phyloP scores from a whole-genome alignment of 2,888 invertebrate genomes.

The Corythucha ciliata region DNA sequence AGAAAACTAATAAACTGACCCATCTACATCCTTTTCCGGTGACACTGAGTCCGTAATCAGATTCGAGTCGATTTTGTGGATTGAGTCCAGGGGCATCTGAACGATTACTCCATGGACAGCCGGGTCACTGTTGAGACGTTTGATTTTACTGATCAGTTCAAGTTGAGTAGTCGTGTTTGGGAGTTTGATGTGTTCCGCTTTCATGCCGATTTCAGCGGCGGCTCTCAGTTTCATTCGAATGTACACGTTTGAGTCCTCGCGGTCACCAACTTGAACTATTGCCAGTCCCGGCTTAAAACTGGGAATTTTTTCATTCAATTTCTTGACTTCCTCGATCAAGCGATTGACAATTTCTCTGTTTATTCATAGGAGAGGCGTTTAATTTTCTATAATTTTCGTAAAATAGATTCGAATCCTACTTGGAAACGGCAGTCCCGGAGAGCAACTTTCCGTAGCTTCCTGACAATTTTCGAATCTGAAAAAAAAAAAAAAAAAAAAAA shows the following conservation, averaged over 20 bases:
- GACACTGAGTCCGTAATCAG: slow-evolving; percentile 78
- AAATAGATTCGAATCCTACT: slow-evolving; percentile 1
- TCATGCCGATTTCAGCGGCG: slow-evolving; percentile 81
- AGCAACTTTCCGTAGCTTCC: slow-evolving; percentile 10
- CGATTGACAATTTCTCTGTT: slow-evolving; percentile 62
- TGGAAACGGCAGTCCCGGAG: slow-evolving; percentile 11
- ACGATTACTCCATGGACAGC: slow-evolving; percentile 89
- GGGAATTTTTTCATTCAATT: slow-evolving; percentile 44
- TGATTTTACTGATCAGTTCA: slow-evolving; percentile 62
- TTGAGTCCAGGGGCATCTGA: slow-evolving; percentile 87
- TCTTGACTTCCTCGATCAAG: slow-evolving; percentile 55
- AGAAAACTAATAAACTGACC: slow-evolving; percentile 49
- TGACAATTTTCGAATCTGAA: too few species aligned
- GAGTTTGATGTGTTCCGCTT: slow-evolving; percentile 67
- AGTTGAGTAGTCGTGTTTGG: slow-evolving; percentile 69
- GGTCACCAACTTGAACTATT: slow-evolving; percentile 90
- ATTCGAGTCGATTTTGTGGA: slow-evolving; percentile 72
- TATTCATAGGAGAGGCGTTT: too few species aligned
- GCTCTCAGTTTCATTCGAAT: slow-evolving; percentile 92
- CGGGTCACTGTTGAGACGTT: slow-evolving; percentile 70
- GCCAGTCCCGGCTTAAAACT: slow-evolving; percentile 66
- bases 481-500: too few species aligned
- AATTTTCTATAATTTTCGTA: background rate
- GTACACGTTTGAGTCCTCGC: slow-evolving; percentile 97
- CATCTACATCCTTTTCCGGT: slow-evolving; percentile 90